phyloP scores from a whole-genome alignment of 2,113 vertebrate species.

The Arothron firmamentum region DNA sequence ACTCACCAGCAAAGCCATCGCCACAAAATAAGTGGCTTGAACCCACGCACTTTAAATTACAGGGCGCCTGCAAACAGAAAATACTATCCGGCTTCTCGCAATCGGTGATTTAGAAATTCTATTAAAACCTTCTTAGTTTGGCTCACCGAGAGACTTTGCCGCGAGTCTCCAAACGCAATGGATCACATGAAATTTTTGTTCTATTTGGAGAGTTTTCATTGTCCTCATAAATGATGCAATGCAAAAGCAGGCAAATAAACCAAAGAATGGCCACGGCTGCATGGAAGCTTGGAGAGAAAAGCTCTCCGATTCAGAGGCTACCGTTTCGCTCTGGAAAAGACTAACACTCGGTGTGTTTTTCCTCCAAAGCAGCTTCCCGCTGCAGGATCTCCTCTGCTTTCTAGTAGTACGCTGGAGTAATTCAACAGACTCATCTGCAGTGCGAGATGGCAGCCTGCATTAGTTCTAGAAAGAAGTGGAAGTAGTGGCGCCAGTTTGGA shows the following conservation, averaged over 20 bases:
- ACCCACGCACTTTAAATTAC: slow-evolving; percentile 70
- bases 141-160: slow-evolving; percentile 28
- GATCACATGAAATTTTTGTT: slow-evolving; percentile 1
- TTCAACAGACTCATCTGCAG: too few relatives aligned
- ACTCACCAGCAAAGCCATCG: slow-evolving; percentile 59
- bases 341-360: too few relatives aligned
- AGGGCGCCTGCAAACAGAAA: slow-evolving; percentile 65
- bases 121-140: slow-evolving; percentile 63
- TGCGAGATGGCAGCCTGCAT: too few relatives aligned
- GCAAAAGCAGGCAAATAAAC: neutral
- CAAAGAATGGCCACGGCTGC: neutral
- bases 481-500: too few relatives aligned
- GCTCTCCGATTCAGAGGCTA: too few relatives aligned
- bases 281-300: slow-evolving; percentile 3
- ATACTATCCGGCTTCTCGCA: slow-evolving; percentile 66
- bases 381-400: neutral
- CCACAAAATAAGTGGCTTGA: slow-evolving; percentile 77
- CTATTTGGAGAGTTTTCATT: slow-evolving; percentile 1
- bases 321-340: too few relatives aligned
- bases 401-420: too few relatives aligned
- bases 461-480: too few relatives aligned
- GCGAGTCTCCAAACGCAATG: slow-evolving; percentile 12
- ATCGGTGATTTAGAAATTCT: slow-evolving; percentile 66
- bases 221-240: neutral
- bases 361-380: slow-evolving; percentile 18